Evolutionary conservation across 1,140 invertebrate species (phyloP).

Genomic region (Spodoptera frugiperda): DNA sequence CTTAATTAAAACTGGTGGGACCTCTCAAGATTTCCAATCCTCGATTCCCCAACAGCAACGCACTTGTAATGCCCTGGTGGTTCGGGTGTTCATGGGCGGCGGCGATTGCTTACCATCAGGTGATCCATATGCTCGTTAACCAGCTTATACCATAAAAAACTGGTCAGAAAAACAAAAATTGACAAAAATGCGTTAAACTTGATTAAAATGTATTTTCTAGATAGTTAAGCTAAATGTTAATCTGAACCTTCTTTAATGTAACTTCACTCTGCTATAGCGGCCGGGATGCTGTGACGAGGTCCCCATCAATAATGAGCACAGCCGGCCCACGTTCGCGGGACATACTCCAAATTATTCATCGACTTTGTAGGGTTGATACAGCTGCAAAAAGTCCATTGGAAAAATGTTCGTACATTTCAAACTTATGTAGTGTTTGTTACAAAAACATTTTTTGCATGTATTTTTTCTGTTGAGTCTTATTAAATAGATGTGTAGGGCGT

Average conservation of each 20-base stretch:
- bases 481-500: not conserved
- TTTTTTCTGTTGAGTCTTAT: not conserved
- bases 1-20: too few relatives aligned
- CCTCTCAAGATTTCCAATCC: too few relatives aligned
- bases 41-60: too few relatives aligned
- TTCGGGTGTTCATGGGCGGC: too few relatives aligned
- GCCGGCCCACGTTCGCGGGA: slow-evolving; percentile 42
- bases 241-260: not conserved
- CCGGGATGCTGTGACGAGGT: slow-evolving; percentile 49
- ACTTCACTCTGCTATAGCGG: not conserved
- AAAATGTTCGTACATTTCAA: not conserved
- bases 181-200: too few relatives aligned
- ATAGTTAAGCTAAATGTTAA: not conserved
- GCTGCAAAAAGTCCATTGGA: not conserved
- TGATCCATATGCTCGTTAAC: too few relatives aligned
- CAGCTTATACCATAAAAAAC: too few relatives aligned
- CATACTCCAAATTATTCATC: slow-evolving; percentile 53
- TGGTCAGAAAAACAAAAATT: too few relatives aligned
- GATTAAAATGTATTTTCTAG: too few relatives aligned
- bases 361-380: slow-evolving; percentile 45
- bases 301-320: slow-evolving; percentile 53
- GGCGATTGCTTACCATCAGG: too few relatives aligned
- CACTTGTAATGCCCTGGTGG: too few relatives aligned
- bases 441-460: not conserved
- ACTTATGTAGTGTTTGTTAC: not conserved